These are phyloP conservation scores for Chelonus insularis DNA, from an alignment of 1,140 invertebrate genomes.

Conservation along the genomic window DNA sequence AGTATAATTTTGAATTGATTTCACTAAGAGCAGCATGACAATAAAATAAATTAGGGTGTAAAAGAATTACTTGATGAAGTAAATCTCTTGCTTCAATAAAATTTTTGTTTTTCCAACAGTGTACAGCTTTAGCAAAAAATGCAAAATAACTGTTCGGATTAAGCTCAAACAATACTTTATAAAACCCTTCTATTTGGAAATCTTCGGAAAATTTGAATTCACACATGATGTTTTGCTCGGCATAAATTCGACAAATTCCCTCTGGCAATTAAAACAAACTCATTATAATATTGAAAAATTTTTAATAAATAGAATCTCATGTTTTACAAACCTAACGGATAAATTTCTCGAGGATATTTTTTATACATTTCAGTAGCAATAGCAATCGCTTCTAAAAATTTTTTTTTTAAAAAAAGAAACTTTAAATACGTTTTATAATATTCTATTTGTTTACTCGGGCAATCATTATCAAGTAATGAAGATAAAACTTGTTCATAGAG, in stretches of 20 bases:
- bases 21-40: slow-evolving; percentile 58
- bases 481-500: slow-evolving; percentile 50
- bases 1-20: slow-evolving; percentile 63
- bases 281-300: no score
- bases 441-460: slow-evolving; percentile 38
- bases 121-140: slow-evolving; percentile 65
- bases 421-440: slow-evolving; percentile 64
- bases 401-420: slow-evolving; percentile 59
- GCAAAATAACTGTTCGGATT: slow-evolving; percentile 65
- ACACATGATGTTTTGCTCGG: slow-evolving; percentile 55
- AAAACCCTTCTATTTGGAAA: slow-evolving; percentile 59
- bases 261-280: slow-evolving; percentile 45
- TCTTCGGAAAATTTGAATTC: slow-evolving; percentile 40
- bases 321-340: slow-evolving; percentile 53
- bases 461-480: slow-evolving; percentile 36
- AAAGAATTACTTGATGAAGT: slow-evolving; percentile 47
- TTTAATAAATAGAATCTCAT: no score
- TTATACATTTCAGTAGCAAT: slow-evolving; percentile 59
- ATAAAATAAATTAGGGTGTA: slow-evolving; percentile 47
- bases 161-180: slow-evolving; percentile 54
- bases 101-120: slow-evolving; percentile 58
- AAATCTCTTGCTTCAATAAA: slow-evolving; percentile 63
- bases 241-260: slow-evolving; percentile 67
- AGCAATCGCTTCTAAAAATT: slow-evolving; percentile 55
- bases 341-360: slow-evolving; percentile 57